Conservation (phyloP, 2,888 invertebrate species). For the Pseudoips prasinana region DNA sequence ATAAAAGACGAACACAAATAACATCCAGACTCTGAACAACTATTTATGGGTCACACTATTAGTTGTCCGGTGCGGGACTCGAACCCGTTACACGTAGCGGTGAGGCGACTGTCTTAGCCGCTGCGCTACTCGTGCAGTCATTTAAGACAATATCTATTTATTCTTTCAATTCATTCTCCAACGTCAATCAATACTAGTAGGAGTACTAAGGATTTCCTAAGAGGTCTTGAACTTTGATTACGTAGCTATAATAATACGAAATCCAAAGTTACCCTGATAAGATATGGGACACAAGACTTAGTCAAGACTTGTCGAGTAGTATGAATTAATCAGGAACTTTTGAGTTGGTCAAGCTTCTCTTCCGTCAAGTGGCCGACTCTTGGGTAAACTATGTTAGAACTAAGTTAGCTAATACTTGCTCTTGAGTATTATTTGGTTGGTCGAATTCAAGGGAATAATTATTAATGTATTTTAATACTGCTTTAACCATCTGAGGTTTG, state of each 20-base stretch:
- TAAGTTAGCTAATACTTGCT: conserved; percentile 27
- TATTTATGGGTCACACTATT: no score
- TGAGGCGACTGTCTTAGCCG: no score
- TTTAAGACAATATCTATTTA: no score
- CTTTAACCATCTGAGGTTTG: background rate
- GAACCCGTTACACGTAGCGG: no score
- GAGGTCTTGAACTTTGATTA: background rate
- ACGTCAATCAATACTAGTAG: no score
- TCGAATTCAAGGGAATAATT: conserved; percentile 22
- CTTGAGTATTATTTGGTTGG: conserved; percentile 20
- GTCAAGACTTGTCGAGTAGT: conserved; percentile 16
- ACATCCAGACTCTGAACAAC: no score
- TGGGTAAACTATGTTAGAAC: conserved; percentile 20
- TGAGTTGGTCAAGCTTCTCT: conserved; percentile 27
- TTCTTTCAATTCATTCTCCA: no score
- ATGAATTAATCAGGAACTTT: conserved; percentile 34
- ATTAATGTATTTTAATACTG: conserved; percentile 16
- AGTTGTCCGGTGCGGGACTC: no score
- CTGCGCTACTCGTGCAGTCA: no score
- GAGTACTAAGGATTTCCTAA: no score
- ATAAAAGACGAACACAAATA: no score
- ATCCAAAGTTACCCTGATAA: conserved; percentile 13
- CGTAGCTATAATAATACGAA: background rate
- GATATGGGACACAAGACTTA: conserved; percentile 13
- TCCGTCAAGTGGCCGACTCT: conserved; percentile 2